Conservation (phyloP, 2,113 vertebrate species). For the Neotoma lepida region DNA sequence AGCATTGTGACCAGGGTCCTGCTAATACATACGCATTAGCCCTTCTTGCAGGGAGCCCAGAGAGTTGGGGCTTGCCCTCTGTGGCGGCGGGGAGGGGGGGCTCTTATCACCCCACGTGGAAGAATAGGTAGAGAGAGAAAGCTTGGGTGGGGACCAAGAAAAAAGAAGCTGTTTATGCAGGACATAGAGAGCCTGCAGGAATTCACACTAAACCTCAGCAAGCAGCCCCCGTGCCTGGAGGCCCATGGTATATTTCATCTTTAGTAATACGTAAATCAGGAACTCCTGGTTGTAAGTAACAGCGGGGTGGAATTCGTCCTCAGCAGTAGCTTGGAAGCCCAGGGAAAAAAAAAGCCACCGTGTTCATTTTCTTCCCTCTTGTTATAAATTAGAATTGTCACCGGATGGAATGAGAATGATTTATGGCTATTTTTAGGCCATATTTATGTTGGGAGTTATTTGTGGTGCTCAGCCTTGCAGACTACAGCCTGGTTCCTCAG, state of each 20-base stretch:
- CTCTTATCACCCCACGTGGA: background rate
- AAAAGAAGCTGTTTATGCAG: background rate
- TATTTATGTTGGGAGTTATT: constrained; percentile 56
- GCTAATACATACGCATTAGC: background rate
- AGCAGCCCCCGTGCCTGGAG: background rate
- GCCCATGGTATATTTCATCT: background rate
- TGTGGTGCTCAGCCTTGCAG: background rate
- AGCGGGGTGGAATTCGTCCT: constrained; percentile 24
- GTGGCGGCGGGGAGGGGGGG: too few relatives aligned
- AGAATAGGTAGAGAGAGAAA: background rate
- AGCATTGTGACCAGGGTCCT: background rate
- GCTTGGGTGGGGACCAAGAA: too few relatives aligned
- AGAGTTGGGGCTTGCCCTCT: background rate
- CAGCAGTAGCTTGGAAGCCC: constrained; percentile 26
- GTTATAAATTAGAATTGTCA: constrained; percentile 69
- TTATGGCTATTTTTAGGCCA: constrained; percentile 52
- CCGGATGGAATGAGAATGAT: constrained; percentile 32
- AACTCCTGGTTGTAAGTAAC: constrained; percentile 17
- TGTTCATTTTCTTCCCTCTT: constrained; percentile 41
- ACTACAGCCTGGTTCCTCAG: background rate
- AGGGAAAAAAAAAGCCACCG: background rate
- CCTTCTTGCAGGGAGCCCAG: background rate
- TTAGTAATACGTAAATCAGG: constrained; percentile 43
- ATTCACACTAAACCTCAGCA: background rate
- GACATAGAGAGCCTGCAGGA: background rate